Conservation (phyloP, 2,113 vertebrate species). For the Callithrix jacchus region DNA sequence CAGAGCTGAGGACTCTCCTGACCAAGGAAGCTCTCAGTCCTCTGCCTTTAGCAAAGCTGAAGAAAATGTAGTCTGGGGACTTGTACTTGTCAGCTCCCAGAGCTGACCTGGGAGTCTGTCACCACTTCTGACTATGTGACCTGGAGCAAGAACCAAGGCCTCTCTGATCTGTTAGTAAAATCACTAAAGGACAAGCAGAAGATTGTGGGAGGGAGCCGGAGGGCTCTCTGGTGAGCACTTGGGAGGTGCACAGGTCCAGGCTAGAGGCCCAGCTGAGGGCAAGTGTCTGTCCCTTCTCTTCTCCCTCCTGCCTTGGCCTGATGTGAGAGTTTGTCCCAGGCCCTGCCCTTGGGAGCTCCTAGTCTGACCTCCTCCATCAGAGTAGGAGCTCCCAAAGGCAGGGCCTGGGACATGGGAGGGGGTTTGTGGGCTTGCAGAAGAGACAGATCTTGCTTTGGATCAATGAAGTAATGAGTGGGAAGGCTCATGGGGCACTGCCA, state of each 20-base stretch:
- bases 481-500: background rate
- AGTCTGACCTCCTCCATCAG: background rate
- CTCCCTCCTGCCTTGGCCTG: background rate
- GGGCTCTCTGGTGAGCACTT: background rate
- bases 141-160: background rate
- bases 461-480: background rate
- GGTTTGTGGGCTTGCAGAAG: background rate
- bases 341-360: no score
- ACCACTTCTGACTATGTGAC: background rate
- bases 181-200: background rate
- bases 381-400: background rate
- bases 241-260: background rate
- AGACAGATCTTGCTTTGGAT: background rate
- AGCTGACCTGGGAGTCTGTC: background rate
- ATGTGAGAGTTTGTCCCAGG: background rate
- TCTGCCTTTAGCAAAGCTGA: background rate
- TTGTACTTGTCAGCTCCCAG: no score
- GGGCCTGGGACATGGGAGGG: background rate
- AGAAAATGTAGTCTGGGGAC: background rate
- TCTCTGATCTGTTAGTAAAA: background rate
- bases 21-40: background rate
- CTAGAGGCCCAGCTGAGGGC: background rate
- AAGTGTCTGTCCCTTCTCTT: rapidly evolving
- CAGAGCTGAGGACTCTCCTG: background rate
- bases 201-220: background rate